phyloP scores from a whole-genome alignment of 2,113 vertebrate species.

The Hippocampus comes region DNA sequence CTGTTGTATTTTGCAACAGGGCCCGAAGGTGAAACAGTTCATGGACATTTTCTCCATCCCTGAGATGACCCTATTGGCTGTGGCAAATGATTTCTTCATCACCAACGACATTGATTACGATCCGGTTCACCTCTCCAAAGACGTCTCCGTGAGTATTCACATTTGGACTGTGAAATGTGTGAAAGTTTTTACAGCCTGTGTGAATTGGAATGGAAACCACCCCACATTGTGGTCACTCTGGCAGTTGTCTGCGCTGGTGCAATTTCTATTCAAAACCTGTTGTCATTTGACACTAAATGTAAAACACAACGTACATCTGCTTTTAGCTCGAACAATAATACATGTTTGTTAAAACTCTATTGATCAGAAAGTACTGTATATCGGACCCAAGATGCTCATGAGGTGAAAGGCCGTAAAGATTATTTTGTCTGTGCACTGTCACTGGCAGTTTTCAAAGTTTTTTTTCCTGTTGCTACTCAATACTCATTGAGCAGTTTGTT shows the following conservation, averaged over 20 bases:
- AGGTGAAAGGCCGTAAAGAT: not conserved
- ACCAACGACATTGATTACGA: constrained; percentile 80
- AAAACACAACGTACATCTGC: not conserved
- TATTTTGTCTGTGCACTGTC: not conserved
- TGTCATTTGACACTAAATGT: not conserved
- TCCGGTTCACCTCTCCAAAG: constrained; percentile 81
- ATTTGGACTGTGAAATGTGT: not conserved
- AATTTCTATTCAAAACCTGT: not conserved
- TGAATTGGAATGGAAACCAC: not conserved
- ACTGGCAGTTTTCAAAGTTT: not conserved
- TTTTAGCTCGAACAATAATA: not conserved
- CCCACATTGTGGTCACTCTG: not conserved
- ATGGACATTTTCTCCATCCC: constrained; percentile 86
- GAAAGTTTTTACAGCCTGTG: not conserved
- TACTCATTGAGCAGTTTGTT: not conserved
- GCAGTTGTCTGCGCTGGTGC: not conserved
- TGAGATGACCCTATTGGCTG: constrained; percentile 81
- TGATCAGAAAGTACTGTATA: not conserved
- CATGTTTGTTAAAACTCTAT: not conserved
- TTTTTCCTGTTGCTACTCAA: not conserved
- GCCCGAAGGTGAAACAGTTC: constrained; percentile 81
- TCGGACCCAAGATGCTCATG: not conserved
- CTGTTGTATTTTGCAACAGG: constrained; percentile 51
- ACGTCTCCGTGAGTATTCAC: constrained; percentile 74
- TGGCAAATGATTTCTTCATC: constrained; percentile 81